Conservation (phyloP, 2,797 vertebrate genomes). For the Hozukius guyotensis region DNA sequence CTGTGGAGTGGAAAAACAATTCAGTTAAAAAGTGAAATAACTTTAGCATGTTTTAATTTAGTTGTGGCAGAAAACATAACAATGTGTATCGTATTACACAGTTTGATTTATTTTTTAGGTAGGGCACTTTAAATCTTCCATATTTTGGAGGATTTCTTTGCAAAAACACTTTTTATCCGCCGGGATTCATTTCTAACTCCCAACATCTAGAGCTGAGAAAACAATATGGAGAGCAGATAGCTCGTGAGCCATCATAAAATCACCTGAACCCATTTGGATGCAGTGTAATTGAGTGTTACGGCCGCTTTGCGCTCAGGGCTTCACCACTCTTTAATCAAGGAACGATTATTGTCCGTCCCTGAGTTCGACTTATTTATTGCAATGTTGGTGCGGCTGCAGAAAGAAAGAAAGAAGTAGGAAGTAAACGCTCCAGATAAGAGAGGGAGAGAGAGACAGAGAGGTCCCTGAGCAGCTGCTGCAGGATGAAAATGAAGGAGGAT, state of each 20-base stretch:
- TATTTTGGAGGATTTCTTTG: no score
- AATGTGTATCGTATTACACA: no score
- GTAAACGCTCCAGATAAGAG: not conserved
- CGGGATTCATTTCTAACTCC: slow-evolving; percentile 7
- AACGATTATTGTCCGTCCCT: slow-evolving; percentile 37
- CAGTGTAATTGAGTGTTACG: slow-evolving; percentile 30
- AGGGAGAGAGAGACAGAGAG: not conserved
- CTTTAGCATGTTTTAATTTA: no score
- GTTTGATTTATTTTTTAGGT: not conserved
- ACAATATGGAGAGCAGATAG: slow-evolving; percentile 8
- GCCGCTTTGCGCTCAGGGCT: slow-evolving; percentile 11
- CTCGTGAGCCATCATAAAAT: slow-evolving; percentile 25
- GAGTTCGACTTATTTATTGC: slow-evolving; percentile 43
- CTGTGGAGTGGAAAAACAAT: no score
- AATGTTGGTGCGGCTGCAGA: not conserved
- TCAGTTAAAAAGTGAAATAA: no score
- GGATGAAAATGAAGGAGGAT: slow-evolving; percentile 37
- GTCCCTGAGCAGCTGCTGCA: slow-evolving; percentile 38
- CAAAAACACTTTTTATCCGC: not conserved
- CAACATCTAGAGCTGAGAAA: slow-evolving; percentile 10
- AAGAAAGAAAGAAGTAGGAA: not conserved
- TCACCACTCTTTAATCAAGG: slow-evolving; percentile 48
- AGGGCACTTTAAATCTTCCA: not conserved
- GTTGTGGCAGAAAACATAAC: no score
- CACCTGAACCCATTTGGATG: slow-evolving; percentile 15